Evolutionary conservation across 2,888 invertebrate species (phyloP).

Genomic region (Sesia bembeciformis): DNA sequence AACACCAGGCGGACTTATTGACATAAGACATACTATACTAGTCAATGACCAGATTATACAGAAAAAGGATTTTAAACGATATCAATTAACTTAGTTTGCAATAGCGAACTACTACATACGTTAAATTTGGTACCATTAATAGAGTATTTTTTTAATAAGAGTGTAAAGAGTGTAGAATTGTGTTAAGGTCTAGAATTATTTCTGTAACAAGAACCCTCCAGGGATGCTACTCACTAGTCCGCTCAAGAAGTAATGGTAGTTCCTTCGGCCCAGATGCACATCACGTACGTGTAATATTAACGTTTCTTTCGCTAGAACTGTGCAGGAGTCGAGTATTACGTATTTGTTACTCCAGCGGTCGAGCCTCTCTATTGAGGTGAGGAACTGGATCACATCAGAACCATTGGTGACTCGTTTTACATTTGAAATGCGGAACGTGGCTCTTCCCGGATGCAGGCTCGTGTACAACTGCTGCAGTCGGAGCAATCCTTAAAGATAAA

Average conservation of each 20-base stretch:
- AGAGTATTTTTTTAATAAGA: no score
- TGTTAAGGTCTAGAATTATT: no score
- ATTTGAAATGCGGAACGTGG: conserved; percentile 88
- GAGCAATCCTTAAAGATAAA: conserved; percentile 79
- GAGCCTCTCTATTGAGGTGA: conserved; percentile 84
- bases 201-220: no score
- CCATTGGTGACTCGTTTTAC: conserved; percentile 89
- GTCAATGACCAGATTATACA: no score
- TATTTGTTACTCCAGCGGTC: conserved; percentile 91
- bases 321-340: conserved; percentile 90
- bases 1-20: no score
- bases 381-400: conserved; percentile 86
- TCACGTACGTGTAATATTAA: conserved; percentile 90
- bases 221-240: conserved; percentile 82
- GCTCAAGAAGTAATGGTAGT: conserved; percentile 93
- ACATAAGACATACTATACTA: no score
- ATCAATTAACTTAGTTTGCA: no score
- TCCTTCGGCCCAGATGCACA: conserved; percentile 87
- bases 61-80: no score
- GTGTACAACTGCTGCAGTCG: conserved; percentile 94
- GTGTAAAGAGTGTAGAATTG: no score
- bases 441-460: conserved; percentile 85
- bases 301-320: conserved; percentile 89
- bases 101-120: no score
- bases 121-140: no score